These are phyloP conservation scores for Parthenolecanium corni DNA, from an alignment of 2,888 invertebrate genomes.

Conservation along the genomic window DNA sequence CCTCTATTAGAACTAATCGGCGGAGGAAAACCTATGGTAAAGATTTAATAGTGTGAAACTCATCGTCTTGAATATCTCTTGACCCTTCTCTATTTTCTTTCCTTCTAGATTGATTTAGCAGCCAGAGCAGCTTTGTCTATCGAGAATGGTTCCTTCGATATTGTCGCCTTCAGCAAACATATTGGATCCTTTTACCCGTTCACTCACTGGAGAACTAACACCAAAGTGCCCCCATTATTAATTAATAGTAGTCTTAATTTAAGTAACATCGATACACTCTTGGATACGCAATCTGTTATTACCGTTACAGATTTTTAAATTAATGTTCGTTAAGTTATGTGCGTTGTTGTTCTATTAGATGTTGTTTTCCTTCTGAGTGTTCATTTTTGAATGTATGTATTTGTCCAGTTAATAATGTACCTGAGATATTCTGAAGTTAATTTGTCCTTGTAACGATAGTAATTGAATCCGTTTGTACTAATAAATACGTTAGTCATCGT, in stretches of 20 bases:
- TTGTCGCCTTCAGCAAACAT: conserved; percentile 6
- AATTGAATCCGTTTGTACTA: too few species aligned
- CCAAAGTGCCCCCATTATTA: conserved; percentile 39
- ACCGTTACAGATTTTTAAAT: neutral
- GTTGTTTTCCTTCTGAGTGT: too few species aligned
- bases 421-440: too few species aligned
- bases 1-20: conserved; percentile 58
- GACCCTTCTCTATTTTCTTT: neutral
- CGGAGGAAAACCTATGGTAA: conserved; percentile 35
- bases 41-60: neutral
- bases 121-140: conserved; percentile 24
- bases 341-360: too few species aligned
- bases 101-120: conserved; percentile 28
- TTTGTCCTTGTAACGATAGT: too few species aligned
- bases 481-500: too few species aligned
- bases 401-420: too few species aligned
- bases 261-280: conserved; percentile 38
- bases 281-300: conserved; percentile 19
- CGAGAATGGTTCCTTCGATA: conserved; percentile 1
- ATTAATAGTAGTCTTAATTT: conserved; percentile 41
- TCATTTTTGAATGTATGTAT: too few species aligned
- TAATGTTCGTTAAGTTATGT: too few species aligned
- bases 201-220: conserved; percentile 33
- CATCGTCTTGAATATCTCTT: neutral
- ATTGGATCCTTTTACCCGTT: conserved; percentile 43